These are phyloP conservation scores for Channa striata DNA, from an alignment of 2,797 vertebrate genomes.

Conservation along the genomic window DNA sequence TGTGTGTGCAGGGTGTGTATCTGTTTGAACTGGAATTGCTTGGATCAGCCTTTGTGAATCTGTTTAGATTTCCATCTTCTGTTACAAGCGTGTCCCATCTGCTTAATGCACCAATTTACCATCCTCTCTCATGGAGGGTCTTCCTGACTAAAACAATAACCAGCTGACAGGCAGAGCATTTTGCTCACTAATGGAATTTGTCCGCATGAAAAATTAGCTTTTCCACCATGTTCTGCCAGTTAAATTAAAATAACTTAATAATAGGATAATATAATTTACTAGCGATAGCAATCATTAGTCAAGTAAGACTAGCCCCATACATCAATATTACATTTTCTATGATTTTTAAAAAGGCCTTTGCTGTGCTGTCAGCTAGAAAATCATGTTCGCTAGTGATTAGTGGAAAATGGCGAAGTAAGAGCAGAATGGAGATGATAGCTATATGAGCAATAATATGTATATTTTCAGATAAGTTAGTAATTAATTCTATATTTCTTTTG, in stretches of 20 bases:
- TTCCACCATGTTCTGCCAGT: conserved; percentile 14
- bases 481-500: no score
- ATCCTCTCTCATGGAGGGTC: conserved; percentile 7
- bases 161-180: conserved; percentile 16
- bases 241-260: conserved; percentile 22
- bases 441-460: no score
- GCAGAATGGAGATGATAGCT: no score
- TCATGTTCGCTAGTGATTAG: not conserved
- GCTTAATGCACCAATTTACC: conserved; percentile 45
- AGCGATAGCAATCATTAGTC: not conserved
- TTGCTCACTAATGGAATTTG: conserved; percentile 50
- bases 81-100: conserved; percentile 33
- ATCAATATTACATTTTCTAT: not conserved
- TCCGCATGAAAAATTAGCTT: conserved; percentile 41
- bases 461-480: no score
- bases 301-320: not conserved
- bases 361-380: not conserved
- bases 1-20: not conserved
- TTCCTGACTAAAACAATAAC: conserved; percentile 29
- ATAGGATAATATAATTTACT: conserved; percentile 12
- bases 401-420: no score
- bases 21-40: conserved; percentile 33
- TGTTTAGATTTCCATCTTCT: conserved; percentile 50
- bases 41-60: conserved; percentile 30
- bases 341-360: not conserved